Conservation (phyloP, 2,888 invertebrate species). For the Hypselothyrea guttata region DNA sequence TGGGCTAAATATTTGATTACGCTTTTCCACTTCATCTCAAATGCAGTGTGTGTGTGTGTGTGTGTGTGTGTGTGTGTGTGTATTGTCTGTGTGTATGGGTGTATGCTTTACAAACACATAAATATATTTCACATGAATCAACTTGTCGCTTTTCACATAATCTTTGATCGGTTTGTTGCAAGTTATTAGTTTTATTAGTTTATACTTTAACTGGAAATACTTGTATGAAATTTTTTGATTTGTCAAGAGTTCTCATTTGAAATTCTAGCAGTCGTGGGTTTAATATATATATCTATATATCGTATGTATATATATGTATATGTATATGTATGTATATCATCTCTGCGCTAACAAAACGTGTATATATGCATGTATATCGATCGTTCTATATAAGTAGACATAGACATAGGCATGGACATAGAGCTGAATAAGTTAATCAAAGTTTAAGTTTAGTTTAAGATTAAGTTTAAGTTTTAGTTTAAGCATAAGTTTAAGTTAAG, state of each 20-base stretch:
- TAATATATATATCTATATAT: conserved; percentile 39
- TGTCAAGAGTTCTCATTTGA: conserved; percentile 77
- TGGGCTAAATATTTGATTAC: conserved; percentile 81
- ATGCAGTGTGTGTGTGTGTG: conserved; percentile 27
- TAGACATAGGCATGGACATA: conserved; percentile 70
- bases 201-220: conserved; percentile 56
- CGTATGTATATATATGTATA: conserved; percentile 23
- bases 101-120: conserved; percentile 41
- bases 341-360: conserved; percentile 71
- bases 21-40: conserved; percentile 52
- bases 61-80: conserved; percentile 18
- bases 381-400: conserved; percentile 51
- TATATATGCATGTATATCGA: conserved; percentile 44
- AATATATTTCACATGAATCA: conserved; percentile 47
- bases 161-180: conserved; percentile 19
- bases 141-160: conserved; percentile 45
- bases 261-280: conserved; percentile 79
- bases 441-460: conserved; percentile 24
- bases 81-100: conserved; percentile 16
- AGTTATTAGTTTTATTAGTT: conserved; percentile 19
- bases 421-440: conserved; percentile 50
- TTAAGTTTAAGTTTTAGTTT: conserved; percentile 12
- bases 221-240: conserved; percentile 78
- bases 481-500: conserved; percentile 19
- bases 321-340: conserved; percentile 42